These are phyloP conservation scores for Apamea anceps DNA, from an alignment of 2,888 invertebrate genomes.

Conservation along the genomic window DNA sequence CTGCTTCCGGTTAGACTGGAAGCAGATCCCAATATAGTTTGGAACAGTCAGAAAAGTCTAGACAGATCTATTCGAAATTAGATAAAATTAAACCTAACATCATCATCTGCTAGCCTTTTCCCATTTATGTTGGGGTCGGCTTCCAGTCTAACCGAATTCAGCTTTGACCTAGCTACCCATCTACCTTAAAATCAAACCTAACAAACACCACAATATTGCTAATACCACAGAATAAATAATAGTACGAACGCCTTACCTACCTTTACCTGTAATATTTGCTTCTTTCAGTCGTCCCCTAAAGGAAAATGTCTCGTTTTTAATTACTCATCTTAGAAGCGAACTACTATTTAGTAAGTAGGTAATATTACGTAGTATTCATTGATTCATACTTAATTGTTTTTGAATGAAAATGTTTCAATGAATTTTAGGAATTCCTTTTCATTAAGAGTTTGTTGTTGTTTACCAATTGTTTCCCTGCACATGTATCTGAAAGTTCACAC, in stretches of 20 bases:
- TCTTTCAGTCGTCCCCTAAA: background rate
- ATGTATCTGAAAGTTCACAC: background rate
- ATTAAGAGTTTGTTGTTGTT: background rate
- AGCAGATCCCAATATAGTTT: background rate
- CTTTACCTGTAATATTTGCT: background rate
- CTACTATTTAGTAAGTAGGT: background rate
- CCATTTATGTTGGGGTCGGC: too few relatives aligned
- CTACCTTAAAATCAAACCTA: too few relatives aligned
- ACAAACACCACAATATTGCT: too few relatives aligned
- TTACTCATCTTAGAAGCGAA: conserved; percentile 15
- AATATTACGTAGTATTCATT: conserved; percentile 17
- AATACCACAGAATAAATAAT: too few relatives aligned
- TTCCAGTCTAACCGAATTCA: too few relatives aligned
- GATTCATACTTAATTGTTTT: conserved; percentile 16
- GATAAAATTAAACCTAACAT: background rate
- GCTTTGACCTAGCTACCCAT: too few relatives aligned
- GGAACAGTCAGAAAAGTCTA: background rate
- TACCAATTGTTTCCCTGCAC: background rate
- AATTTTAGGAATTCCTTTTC: conserved; percentile 11
- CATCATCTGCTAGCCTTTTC: too few relatives aligned
- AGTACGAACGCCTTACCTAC: background rate
- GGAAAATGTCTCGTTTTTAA: conserved; percentile 7
- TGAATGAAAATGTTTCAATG: conserved; percentile 15
- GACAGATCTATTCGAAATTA: background rate
- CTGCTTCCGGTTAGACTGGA: background rate